These are phyloP conservation scores for Gisinianus flammeolus DNA, from an alignment of 2,888 invertebrate genomes.

Conservation along the genomic window DNA sequence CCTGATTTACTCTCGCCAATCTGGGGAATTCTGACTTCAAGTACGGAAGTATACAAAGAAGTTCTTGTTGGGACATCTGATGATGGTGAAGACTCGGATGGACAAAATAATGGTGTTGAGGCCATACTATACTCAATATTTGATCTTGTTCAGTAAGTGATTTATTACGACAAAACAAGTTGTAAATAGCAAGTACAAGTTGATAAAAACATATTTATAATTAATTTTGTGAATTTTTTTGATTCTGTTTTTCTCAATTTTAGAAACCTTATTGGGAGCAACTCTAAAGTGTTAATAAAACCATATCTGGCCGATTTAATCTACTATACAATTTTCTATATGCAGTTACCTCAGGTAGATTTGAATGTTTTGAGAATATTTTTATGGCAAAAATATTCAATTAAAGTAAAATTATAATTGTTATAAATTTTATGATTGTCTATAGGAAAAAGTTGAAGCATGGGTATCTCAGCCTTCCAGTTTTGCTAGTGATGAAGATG, in stretches of 20 bases:
- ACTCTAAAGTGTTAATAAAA: constrained; percentile 60
- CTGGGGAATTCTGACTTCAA: constrained; percentile 73
- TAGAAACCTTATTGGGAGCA: constrained; percentile 61
- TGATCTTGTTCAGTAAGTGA: constrained; percentile 63
- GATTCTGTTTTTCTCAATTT: not conserved
- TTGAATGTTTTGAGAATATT: not conserved
- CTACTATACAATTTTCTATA: constrained; percentile 65
- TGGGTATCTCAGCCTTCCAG: constrained; percentile 65
- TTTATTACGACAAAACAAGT: not conserved
- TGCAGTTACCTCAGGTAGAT: constrained; percentile 66
- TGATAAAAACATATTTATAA: not conserved
- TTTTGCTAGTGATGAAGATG: constrained; percentile 67
- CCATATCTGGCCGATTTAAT: constrained; percentile 64
- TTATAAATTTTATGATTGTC: not conserved
- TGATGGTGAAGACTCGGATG: constrained; percentile 70
- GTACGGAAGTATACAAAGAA: constrained; percentile 71
- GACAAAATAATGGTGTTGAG: constrained; percentile 63
- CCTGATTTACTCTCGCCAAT: constrained; percentile 70
- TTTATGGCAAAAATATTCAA: too few species aligned
- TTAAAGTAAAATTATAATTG: not conserved
- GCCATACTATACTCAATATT: constrained; percentile 65
- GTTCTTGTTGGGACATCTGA: constrained; percentile 69
- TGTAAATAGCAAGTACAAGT: not conserved
- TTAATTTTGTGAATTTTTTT: not conserved
- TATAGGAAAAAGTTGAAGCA: constrained; percentile 60